phyloP scores from a whole-genome alignment of 2,797 vertebrate genomes.

The Neosalanx taihuensis region DNA sequence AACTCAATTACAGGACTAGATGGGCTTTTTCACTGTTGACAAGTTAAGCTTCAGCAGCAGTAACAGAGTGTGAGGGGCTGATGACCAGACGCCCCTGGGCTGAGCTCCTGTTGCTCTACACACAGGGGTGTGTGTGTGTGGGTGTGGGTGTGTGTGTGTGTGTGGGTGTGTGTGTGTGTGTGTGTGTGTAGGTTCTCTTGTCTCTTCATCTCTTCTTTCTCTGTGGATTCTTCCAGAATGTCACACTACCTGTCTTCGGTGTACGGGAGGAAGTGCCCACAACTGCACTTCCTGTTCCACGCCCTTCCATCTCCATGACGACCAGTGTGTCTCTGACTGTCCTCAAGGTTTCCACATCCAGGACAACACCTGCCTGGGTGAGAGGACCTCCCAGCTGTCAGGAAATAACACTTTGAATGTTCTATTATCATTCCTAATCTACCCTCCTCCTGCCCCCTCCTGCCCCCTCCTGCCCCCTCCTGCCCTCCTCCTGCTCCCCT shows the following conservation, averaged over 20 bases:
- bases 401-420: not conserved
- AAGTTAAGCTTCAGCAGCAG: constrained; percentile 37
- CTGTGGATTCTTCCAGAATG: constrained; percentile 71
- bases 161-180: not conserved
- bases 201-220: constrained; percentile 7
- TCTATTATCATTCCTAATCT: too few species aligned
- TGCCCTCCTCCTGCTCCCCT: too few species aligned
- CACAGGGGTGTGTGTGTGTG: too few species aligned
- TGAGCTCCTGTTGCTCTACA: not conserved
- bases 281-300: constrained; percentile 78
- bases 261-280: constrained; percentile 66
- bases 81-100: not conserved
- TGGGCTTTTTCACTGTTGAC: constrained; percentile 27
- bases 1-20: constrained; percentile 34
- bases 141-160: not conserved
- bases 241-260: constrained; percentile 79
- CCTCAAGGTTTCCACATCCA: constrained; percentile 73
- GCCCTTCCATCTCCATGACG: constrained; percentile 65
- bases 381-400: constrained; percentile 43
- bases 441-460: not conserved
- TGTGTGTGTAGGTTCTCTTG: too few species aligned
- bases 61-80: constrained; percentile 11
- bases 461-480: too few species aligned
- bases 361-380: constrained; percentile 74
- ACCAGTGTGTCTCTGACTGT: constrained; percentile 73